Conservation (phyloP, 2,888 invertebrate genomes). For the Andricus curvator region DNA sequence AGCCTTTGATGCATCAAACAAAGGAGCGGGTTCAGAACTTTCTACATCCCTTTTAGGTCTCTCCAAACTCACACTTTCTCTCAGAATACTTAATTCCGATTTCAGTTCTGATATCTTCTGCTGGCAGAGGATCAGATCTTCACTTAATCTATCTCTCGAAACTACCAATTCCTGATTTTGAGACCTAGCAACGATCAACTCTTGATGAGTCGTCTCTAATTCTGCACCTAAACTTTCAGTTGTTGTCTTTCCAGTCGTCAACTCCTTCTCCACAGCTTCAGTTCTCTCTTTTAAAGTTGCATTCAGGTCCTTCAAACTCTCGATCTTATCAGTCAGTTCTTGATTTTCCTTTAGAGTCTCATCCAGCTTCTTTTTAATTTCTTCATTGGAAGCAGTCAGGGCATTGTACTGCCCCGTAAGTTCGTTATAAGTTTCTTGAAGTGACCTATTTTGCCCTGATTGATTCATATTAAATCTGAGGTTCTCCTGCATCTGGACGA, state of each 20-base stretch:
- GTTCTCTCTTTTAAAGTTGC: constrained; percentile 78
- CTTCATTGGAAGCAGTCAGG: constrained; percentile 83
- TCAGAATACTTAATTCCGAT: constrained; percentile 65
- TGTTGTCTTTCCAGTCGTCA: constrained; percentile 57
- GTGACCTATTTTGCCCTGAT: constrained; percentile 74
- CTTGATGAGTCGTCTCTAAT: constrained; percentile 76
- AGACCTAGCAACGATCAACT: constrained; percentile 78
- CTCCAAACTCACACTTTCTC: constrained; percentile 28
- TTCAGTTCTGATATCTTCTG: constrained; percentile 5
- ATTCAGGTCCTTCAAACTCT: constrained; percentile 79
- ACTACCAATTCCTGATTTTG: constrained; percentile 66
- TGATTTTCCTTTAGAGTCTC: constrained; percentile 81
- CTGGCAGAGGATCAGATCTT: constrained; percentile 50
- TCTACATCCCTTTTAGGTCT: constrained; percentile 34
- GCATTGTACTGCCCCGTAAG: constrained; percentile 83
- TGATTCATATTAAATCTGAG: constrained; percentile 82
- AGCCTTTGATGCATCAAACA: constrained; percentile 69
- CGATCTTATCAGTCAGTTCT: constrained; percentile 80
- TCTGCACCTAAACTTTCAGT: constrained; percentile 76
- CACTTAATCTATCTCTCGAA: constrained; percentile 46
- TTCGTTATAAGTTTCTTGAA: constrained; percentile 82
- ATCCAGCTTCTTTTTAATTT: constrained; percentile 81
- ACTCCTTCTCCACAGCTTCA: constrained; percentile 61
- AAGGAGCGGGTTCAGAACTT: constrained; percentile 54
- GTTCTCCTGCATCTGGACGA: constrained; percentile 84